These are phyloP conservation scores for Scomber colias DNA, from an alignment of 2,113 vertebrate genomes.

Conservation along the genomic window DNA sequence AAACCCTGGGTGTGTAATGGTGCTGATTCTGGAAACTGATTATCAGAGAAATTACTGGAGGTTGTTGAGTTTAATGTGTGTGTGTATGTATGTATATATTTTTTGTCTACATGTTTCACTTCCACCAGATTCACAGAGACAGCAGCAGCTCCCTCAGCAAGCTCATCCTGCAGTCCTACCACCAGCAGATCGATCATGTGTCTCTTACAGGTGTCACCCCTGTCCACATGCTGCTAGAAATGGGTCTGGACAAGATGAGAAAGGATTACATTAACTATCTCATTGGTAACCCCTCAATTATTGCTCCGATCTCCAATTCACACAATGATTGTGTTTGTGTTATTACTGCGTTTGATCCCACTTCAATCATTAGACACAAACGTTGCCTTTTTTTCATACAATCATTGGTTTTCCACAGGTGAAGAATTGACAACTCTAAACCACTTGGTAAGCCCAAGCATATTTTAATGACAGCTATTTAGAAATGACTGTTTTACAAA, in stretches of 20 bases:
- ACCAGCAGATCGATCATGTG: constrained; percentile 84
- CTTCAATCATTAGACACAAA: not conserved
- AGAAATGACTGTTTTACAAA: not conserved
- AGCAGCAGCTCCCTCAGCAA: constrained; percentile 92
- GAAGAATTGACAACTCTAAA: constrained; percentile 93
- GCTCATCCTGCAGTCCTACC: constrained; percentile 93
- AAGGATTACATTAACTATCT: constrained; percentile 97
- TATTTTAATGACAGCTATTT: not conserved
- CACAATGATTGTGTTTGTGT: not conserved
- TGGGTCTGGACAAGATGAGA: constrained; percentile 96
- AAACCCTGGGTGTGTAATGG: constrained; percentile 92
- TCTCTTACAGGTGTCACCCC: constrained; percentile 88
- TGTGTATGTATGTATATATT: not conserved
- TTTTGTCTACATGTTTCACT: not conserved
- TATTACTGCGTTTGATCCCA: not conserved
- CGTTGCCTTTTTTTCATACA: not conserved
- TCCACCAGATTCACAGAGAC: constrained; percentile 90
- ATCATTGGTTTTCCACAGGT: constrained; percentile 79
- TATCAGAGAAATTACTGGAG: not conserved
- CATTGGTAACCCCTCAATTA: constrained; percentile 84
- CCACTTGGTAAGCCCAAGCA: constrained; percentile 88
- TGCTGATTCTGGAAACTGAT: not conserved
- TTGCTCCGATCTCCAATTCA: not conserved
- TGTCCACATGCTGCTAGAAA: constrained; percentile 93
- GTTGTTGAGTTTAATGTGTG: not conserved